Conservation (phyloP, 2,113 vertebrate species). For the Illadopsis cleaveri region DNA sequence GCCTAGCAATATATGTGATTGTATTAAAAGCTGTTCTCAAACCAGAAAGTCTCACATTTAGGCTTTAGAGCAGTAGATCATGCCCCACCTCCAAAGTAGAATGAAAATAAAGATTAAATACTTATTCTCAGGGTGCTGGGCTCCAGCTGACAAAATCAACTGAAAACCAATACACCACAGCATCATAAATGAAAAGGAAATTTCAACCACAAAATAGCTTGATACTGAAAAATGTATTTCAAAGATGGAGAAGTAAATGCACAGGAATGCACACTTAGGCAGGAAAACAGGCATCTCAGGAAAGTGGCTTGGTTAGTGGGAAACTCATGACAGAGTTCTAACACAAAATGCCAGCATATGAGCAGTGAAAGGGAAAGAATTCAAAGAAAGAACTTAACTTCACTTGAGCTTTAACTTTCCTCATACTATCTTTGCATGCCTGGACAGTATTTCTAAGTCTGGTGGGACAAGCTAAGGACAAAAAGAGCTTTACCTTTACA, state of each 20-base stretch:
- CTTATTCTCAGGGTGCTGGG: fast-evolving
- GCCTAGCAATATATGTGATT: background rate
- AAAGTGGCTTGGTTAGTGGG: fast-evolving
- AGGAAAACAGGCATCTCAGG: background rate
- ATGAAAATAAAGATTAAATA: background rate
- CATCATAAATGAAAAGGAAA: background rate
- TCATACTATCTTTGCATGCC: background rate
- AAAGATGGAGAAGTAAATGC: background rate
- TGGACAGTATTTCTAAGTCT: background rate
- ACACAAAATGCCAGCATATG: background rate
- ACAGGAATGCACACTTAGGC: background rate
- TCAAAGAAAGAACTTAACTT: background rate
- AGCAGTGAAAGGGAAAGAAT: background rate
- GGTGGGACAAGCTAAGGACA: background rate
- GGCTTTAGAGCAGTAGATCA: background rate
- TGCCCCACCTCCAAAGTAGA: background rate
- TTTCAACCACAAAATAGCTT: background rate
- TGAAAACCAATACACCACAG: background rate
- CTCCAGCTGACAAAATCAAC: background rate
- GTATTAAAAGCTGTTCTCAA: background rate
- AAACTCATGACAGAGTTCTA: background rate
- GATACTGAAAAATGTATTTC: background rate
- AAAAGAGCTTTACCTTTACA: background rate
- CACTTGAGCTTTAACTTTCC: background rate
- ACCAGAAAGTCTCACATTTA: background rate